A percentile compares a stretch with the other conserved stretches of the same genome.
These are phyloP conservation scores for Leptopilina boulardi DNA, from an alignment of 1,140 invertebrate genomes.

Conservation along the genomic window DNA sequence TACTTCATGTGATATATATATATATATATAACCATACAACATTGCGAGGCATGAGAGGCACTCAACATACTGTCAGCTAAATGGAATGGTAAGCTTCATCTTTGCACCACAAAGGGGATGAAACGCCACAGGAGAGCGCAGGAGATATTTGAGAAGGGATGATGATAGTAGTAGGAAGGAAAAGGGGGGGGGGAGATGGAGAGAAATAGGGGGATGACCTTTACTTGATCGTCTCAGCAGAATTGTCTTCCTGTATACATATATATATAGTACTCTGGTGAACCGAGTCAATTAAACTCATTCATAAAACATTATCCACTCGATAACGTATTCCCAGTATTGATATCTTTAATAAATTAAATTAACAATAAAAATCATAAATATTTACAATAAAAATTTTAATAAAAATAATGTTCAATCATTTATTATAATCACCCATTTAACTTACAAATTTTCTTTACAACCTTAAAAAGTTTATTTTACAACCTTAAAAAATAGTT, in stretches of 20 bases:
- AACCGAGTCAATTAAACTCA: constrained; percentile 24
- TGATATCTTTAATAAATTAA: too few species aligned
- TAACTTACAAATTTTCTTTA: too few species aligned
- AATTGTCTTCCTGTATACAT: constrained; percentile 60
- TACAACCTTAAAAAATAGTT: too few species aligned
- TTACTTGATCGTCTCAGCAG: constrained; percentile 55
- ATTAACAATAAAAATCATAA: too few species aligned
- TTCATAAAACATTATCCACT: not conserved
- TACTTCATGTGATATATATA: not conserved
- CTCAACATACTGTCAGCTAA: constrained; percentile 41
- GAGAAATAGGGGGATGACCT: constrained; percentile 38
- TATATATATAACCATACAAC: constrained; percentile 15
- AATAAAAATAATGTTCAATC: too few species aligned
- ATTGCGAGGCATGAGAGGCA: constrained; percentile 39
- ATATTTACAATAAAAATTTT: too few species aligned
- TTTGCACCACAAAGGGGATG: constrained; percentile 47
- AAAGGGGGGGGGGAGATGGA: not conserved
- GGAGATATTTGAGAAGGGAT: constrained; percentile 24
- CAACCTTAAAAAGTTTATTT: too few species aligned
- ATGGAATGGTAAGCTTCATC: constrained; percentile 47
- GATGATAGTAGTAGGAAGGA: constrained; percentile 8
- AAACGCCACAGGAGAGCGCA: constrained; percentile 34
- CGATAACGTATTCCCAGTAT: not conserved
- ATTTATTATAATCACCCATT: too few species aligned
- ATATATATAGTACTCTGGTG: constrained; percentile 56